Conservation (phyloP, 2,888 invertebrate genomes). For the Trichogramma evanescens region DNA sequence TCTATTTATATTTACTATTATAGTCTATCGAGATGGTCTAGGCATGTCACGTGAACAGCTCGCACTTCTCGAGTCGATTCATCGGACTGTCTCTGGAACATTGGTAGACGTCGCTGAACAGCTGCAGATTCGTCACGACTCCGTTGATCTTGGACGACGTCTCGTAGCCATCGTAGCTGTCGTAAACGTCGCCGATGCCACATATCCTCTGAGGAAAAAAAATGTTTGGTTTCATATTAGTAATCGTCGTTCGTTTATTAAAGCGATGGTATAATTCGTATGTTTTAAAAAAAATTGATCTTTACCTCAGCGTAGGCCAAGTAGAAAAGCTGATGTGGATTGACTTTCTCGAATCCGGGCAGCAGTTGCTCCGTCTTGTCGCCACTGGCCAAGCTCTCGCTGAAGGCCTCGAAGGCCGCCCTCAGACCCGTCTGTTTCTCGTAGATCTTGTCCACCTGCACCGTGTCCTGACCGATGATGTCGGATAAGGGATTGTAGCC, state of each 20-base stretch:
- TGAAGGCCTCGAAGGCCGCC: slow-evolving; percentile 17
- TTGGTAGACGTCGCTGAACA: slow-evolving; percentile 7
- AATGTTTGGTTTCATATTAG: too few relatives aligned
- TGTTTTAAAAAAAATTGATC: background rate
- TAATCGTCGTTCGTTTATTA: too few relatives aligned
- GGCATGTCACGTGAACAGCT: slow-evolving; percentile 12
- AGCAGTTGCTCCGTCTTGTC: background rate
- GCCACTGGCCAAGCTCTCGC: background rate
- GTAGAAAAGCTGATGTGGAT: slow-evolving; percentile 12
- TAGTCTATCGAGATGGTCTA: too few relatives aligned
- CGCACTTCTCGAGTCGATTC: slow-evolving; percentile 15
- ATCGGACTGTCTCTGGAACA: slow-evolving; percentile 8
- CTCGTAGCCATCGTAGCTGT: slow-evolving; percentile 18
- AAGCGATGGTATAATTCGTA: too few relatives aligned
- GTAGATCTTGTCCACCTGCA: slow-evolving; percentile 20
- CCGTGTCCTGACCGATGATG: slow-evolving; percentile 12
- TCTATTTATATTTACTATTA: too few relatives aligned
- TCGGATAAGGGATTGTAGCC: background rate
- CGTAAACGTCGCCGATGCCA: slow-evolving; percentile 19
- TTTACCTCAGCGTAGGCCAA: slow-evolving; percentile 19
- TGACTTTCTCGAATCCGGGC: slow-evolving; percentile 16
- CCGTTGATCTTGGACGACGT: slow-evolving; percentile 17
- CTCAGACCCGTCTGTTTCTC: slow-evolving; percentile 16
- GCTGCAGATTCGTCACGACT: slow-evolving; percentile 15
- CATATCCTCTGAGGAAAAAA: slow-evolving; percentile 17